These are phyloP conservation scores for Mohoua ochrocephala DNA, from an alignment of 2,113 vertebrate species.

Conservation along the genomic window DNA sequence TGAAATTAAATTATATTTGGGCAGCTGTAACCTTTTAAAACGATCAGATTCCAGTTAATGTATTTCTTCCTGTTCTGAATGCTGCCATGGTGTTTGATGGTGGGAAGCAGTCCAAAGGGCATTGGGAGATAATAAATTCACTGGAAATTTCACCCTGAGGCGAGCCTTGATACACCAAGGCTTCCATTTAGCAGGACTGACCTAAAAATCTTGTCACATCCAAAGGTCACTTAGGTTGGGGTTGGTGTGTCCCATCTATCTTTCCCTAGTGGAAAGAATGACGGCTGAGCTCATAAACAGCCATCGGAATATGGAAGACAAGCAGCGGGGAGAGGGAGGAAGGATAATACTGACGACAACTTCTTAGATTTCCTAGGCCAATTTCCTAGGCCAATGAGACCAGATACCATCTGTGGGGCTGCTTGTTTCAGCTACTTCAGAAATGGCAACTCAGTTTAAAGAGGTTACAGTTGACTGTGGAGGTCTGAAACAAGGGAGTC, in stretches of 20 bases:
- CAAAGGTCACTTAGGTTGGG: conserved; percentile 80
- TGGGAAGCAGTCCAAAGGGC: conserved; percentile 81
- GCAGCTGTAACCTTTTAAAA: conserved; percentile 86
- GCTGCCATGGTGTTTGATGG: conserved; percentile 82
- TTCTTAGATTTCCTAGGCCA: not conserved
- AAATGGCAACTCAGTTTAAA: not conserved
- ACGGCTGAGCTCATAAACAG: conserved; percentile 74
- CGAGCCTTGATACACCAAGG: conserved; percentile 71
- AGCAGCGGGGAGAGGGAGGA: not conserved
- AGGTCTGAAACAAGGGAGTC: not conserved
- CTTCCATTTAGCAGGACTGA: conserved; percentile 78
- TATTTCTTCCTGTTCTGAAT: conserved; percentile 84
- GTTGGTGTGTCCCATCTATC: conserved; percentile 78
- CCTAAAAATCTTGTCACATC: conserved; percentile 84
- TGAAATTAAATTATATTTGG: conserved; percentile 88
- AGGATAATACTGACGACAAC: not conserved
- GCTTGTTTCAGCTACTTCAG: not conserved
- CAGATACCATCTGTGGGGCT: not conserved
- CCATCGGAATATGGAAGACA: conserved; percentile 64
- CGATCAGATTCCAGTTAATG: conserved; percentile 83
- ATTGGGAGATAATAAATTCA: conserved; percentile 84
- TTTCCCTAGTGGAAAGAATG: conserved; percentile 69
- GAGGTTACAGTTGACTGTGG: not conserved
- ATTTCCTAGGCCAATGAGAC: not conserved
- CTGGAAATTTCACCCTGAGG: conserved; percentile 80